Conservation (phyloP, 2,888 invertebrate species). For the Cryptosula pallasiana region DNA sequence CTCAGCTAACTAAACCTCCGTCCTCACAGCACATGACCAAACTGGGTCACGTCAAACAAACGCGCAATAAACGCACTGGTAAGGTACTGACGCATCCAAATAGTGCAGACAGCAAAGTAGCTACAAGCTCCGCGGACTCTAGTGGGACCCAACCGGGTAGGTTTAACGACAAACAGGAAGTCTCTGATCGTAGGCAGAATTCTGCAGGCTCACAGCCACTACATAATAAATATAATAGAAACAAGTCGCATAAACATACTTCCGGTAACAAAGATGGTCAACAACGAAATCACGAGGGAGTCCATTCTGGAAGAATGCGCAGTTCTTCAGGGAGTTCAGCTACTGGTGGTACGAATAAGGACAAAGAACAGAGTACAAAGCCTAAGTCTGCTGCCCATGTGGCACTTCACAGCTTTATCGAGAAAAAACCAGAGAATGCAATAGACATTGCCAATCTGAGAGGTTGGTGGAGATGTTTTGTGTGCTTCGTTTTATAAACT, state of each 20-base stretch:
- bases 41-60: slow-evolving; percentile 1
- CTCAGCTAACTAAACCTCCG: neutral
- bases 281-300: neutral
- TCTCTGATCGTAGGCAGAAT: too few relatives aligned
- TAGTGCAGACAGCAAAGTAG: neutral
- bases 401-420: neutral
- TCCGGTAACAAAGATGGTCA: neutral
- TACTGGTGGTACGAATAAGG: neutral
- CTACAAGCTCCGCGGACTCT: neutral
- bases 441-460: neutral
- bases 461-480: neutral
- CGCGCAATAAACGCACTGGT: neutral
- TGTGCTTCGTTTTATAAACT: neutral
- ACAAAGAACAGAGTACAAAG: neutral
- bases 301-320: neutral
- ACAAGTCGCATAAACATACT: neutral
- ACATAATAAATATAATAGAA: neutral
- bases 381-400: neutral
- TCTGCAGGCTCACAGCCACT: neutral
- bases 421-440: slow-evolving; percentile 9
- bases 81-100: too few relatives aligned
- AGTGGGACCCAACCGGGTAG: neutral
- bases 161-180: neutral
- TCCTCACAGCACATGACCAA: neutral
- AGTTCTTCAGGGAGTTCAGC: neutral